Evolutionary conservation across 2,797 vertebrate genomes (phyloP).

Genomic region (Holocentrus rufus): DNA sequence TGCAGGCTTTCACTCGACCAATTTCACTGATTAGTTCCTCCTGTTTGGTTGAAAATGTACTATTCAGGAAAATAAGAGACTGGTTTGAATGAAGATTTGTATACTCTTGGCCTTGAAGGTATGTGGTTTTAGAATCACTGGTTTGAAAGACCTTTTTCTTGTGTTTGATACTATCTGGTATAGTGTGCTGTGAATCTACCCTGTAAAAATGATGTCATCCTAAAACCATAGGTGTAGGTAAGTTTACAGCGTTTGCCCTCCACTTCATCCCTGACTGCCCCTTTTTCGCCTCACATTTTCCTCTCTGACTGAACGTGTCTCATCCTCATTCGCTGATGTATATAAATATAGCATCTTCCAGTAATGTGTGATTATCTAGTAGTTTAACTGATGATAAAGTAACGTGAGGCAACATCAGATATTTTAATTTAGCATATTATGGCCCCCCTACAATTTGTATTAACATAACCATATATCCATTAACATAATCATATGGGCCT

Average conservation of each 20-base stretch:
- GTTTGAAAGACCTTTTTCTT: neutral
- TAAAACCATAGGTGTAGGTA: too few species aligned
- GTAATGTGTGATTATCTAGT: too few species aligned
- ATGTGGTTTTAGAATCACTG: neutral
- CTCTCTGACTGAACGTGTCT: too few species aligned
- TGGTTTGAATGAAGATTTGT: neutral
- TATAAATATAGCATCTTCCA: neutral
- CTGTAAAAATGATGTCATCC: too few species aligned
- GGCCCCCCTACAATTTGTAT: slow-evolving; percentile 6
- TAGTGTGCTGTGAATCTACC: neutral
- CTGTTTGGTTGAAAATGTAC: slow-evolving; percentile 4
- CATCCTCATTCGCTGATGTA: slow-evolving; percentile 3
- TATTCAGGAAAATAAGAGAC: neutral
- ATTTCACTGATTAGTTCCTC: neutral
- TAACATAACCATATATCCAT: too few species aligned
- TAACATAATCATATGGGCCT: too few species aligned
- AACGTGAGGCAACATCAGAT: too few species aligned
- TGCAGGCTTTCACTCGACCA: too few species aligned
- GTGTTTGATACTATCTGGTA: too few species aligned
- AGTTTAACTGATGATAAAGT: slow-evolving; percentile 2
- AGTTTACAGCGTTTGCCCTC: too few species aligned
- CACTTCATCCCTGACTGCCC: too few species aligned
- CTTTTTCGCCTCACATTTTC: too few species aligned
- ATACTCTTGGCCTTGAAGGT: neutral
- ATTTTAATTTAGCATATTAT: neutral